Evolutionary conservation across 2,888 invertebrate species (phyloP).

Genomic region (Cryptus armator): DNA sequence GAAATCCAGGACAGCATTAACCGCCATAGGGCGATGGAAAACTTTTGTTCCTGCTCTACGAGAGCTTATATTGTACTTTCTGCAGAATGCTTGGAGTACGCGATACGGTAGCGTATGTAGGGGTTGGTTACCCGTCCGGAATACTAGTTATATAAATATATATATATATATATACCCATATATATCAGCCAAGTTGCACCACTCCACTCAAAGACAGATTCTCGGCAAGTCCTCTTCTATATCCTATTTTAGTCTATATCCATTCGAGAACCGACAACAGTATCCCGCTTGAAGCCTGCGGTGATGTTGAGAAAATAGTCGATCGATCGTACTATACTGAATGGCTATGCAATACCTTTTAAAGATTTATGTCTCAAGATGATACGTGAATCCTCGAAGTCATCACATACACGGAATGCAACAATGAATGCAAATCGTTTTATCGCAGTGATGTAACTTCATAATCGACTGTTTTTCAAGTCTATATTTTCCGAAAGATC

Average conservation of each 20-base stretch:
- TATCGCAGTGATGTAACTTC: not conserved
- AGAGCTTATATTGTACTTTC: slow-evolving; percentile 44
- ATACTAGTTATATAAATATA: slow-evolving; percentile 11
- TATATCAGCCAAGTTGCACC: slow-evolving; percentile 44
- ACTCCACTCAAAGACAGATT: slow-evolving; percentile 66
- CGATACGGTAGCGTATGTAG: slow-evolving; percentile 9
- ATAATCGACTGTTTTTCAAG: not conserved
- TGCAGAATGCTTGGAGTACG: slow-evolving; percentile 43
- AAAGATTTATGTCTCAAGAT: slow-evolving; percentile 39
- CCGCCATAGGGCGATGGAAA: slow-evolving; percentile 52
- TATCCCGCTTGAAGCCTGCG: slow-evolving; percentile 23
- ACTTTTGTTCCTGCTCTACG: slow-evolving; percentile 42
- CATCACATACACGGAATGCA: not conserved
- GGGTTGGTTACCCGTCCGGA: not conserved
- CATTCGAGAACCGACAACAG: slow-evolving; percentile 52
- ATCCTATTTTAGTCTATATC: slow-evolving; percentile 48
- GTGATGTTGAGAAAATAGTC: slow-evolving; percentile 48
- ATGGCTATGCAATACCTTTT: slow-evolving; percentile 7
- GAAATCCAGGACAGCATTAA: slow-evolving; percentile 54
- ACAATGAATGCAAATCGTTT: not conserved
- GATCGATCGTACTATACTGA: slow-evolving; percentile 11
- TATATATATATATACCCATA: slow-evolving; percentile 4
- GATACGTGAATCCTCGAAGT: not conserved
- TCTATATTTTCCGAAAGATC: not conserved
- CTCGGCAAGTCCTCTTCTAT: slow-evolving; percentile 46